phyloP scores from a whole-genome alignment of 2,797 vertebrate species.

The Cryptoprocta ferox region DNA sequence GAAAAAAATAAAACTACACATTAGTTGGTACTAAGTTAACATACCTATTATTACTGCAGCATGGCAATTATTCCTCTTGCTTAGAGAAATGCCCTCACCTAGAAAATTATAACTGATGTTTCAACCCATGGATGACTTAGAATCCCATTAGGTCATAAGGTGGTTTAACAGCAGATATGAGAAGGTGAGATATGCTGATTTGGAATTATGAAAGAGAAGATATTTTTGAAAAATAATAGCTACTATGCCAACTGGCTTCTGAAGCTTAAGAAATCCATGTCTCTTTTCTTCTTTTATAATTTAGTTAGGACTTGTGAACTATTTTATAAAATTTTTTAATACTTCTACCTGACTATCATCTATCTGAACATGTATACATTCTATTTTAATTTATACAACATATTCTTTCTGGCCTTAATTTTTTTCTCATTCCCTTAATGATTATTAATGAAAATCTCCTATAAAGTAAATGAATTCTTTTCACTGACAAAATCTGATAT shows the following conservation, averaged over 20 bases:
- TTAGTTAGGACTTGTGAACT: neutral
- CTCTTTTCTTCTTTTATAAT: neutral
- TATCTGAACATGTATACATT: neutral
- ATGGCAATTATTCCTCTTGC: neutral
- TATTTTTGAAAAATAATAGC: neutral
- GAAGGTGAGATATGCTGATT: neutral
- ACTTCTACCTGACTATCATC: neutral
- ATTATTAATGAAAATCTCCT: neutral
- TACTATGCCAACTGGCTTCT: neutral
- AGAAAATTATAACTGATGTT: neutral
- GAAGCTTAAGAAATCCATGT: neutral
- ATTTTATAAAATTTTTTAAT: neutral
- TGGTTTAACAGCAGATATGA: neutral
- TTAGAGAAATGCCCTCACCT: neutral
- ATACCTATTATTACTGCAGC: neutral
- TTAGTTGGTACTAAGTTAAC: neutral
- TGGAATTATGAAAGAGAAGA: neutral
- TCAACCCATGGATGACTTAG: neutral
- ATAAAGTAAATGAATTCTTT: neutral
- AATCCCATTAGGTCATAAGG: neutral
- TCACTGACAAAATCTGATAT: neutral
- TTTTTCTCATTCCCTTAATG: neutral
- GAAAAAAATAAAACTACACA: constrained; percentile 12
- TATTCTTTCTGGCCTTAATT: neutral
- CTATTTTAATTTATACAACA: neutral